Base-by-base conservation (phyloP, 2,888 invertebrate species). In the Dynastes tityus region DNA sequence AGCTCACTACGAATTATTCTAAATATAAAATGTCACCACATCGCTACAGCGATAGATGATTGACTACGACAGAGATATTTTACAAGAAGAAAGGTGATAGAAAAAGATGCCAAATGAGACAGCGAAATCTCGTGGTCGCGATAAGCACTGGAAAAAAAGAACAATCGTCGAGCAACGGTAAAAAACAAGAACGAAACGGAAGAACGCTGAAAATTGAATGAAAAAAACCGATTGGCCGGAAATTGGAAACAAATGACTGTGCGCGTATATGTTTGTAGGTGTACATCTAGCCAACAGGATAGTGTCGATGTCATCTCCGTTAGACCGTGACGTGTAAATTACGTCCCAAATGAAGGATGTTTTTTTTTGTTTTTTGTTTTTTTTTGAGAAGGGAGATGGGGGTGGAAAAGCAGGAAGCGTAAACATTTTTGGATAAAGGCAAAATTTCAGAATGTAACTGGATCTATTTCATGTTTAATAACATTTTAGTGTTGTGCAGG, bases 241-340 rank as follows among this genome's bases (percentile, higher is more conserved):
- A 87, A 87, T 87, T 87, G 85, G 84, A 86, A 86, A 87, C 87
- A 85, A 87, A 87, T 86, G 86, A 85, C 85, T 85, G 85, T 8
- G 84, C 85, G 55, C n/a, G 5, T 55, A 55, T 32, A 32, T 32
- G 32, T 5, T 32, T 2, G 55, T 55, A 55, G 22, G 55, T 11
- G 27, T 22, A 22, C 16, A 67, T 67, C 27, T 67, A 67, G 4
- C 45, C 9, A 45, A 11, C 27, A 45, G 22, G 27, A 84, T 84
- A 82, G 84, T 83, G 82, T 82, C 83, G 83, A 84, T 83, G 80
- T 67, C 65, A 29, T 40, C 83, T 82, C 81, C 84, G 83, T 84
- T 86, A 82, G 83, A 82, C 83, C 85, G 82, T 83, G 82, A 84
- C 85, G 81, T 81, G 81, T 83, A 81, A 84, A 83, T 85, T 85